Evolutionary conservation across 2,797 vertebrate species (phyloP), one percentile per base, ranked within the genome.

Genomic region (Zalophus californianus): DNA sequence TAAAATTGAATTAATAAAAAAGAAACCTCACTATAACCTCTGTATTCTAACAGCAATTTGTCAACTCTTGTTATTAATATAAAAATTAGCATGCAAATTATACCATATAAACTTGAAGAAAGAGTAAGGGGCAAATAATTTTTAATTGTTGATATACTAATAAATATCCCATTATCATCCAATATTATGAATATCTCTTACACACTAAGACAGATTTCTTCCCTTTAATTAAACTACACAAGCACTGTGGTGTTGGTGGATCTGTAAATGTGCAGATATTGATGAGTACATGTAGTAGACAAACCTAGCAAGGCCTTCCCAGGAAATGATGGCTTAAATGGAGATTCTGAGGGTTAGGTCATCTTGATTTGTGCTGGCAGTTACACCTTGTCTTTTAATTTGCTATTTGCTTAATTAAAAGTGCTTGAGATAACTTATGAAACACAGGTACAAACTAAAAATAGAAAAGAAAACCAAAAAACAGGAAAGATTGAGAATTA

Each of bases 71-170:
- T 92, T 95, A 25, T 94, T 95, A 96, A 95, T 95, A 96, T 86
- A 97, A 98, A 75, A 98, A 98, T 98, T 98, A 98, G 62, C 95
- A 98, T 98, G 87, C 97, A 98, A 98, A 98, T 98, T 97, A 96
- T 58, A 6, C 83, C 64, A 89, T 94, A 96, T 94, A 97, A 98
- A 98, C 64, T 96, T 96, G 90, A 97, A 97, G 94, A 96, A 98
- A 96, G 91, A 98, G 89, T 92, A 97, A 98, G 91, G 96, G 94
- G 92, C 54, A 98, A 98, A 97, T 97, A 92, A 91, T 66, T 93
- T 92, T 98, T 98, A 98, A 99, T 98, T 98, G 97, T 97, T 98
- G 86, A 98, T 97, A 96, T 91, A 32, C 48, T 96, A 98, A 97
- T 95, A 98, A 98, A 91, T 58, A 97, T 82, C 64, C 44, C 58